Evolutionary conservation across 2,797 vertebrate species (phyloP), one percentile per base, ranked within the genome.

Genomic region (Danio jaintianensis): DNA sequence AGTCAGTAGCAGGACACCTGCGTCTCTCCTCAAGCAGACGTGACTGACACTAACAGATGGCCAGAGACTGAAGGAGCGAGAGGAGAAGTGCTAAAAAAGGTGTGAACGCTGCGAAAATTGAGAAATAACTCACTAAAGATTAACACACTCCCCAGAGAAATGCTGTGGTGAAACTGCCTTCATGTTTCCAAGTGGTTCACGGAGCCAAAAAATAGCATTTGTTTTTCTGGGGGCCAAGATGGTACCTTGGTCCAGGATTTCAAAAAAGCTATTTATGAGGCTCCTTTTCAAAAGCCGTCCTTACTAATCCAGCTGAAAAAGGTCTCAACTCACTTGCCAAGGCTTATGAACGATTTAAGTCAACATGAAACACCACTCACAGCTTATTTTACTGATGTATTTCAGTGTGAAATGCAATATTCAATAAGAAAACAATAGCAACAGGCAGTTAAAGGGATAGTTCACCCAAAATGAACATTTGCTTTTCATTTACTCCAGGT

Each of bases 41-140:
- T 40, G 55, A 75, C 47, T 4, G n/a, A 70, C 55, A 9, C 22
- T n/a, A 70, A 78, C 76, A 77, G 73, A 78, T 68, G 71, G 48
- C 56, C 52, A 42, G 42, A 64, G 47, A 64, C n/a, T 68, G 42
- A 50, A 43, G 9, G 50, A 67, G 52, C 50, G 61, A 40, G 66
- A 78, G 68, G n/a, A 78, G 29, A 50, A 55, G 16, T 40, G 66
- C 40, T 61, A 40, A 70, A 48, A 78, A 70, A 61, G 11, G 42
- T 78, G 75, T 69, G 42, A 69, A 78, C 12, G 11, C 16, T n/a
- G 16, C 56, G 29, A 68, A 50, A 59, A 47, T 36, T 12, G 22
- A 61, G 43, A 61, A 75, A 61, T 22, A 42, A 70, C 53, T 70
- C 53, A 22, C n/a, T 16, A 69, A 58, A 78, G 18, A 42, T 61